Conservation (phyloP, 2,888 invertebrate species). For the Pachycephus smyrnensis region DNA sequence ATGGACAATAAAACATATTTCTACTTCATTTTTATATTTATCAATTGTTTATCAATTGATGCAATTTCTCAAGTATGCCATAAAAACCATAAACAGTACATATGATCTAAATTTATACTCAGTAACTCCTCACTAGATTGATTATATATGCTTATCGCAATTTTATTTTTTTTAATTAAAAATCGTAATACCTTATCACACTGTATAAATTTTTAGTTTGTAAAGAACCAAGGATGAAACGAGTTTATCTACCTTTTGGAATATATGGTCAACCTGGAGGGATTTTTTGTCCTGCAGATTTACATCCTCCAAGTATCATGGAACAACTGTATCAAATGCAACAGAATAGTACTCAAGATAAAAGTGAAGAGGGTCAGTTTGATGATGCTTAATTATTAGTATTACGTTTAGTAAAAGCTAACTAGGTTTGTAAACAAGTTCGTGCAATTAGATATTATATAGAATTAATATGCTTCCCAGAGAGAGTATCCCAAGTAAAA, state of each 20-base stretch:
- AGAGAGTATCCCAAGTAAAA: neutral
- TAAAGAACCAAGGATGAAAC: conserved; percentile 1
- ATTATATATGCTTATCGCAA: neutral
- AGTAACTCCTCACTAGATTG: neutral
- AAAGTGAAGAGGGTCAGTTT: conserved; percentile 44
- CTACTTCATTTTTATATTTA: too few species aligned
- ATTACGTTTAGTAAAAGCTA: neutral
- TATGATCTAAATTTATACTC: neutral
- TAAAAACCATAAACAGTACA: neutral
- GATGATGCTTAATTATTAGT: conserved; percentile 37
- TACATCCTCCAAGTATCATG: conserved; percentile 27
- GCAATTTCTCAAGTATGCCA: neutral
- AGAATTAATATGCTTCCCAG: neutral
- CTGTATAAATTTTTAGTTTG: neutral
- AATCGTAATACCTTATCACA: neutral
- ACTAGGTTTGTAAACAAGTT: neutral
- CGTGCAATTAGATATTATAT: neutral
- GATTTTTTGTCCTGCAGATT: conserved; percentile 41
- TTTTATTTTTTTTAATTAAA: conserved; percentile 2
- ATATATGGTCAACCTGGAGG: neutral
- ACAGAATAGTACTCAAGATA: conserved; percentile 17
- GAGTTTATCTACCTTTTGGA: neutral
- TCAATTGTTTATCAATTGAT: too few species aligned
- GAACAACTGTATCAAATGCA: conserved; percentile 27
- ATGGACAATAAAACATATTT: too few species aligned